phyloP scores from a whole-genome alignment of 1,140 invertebrate genomes.

The Drosophila azteca region DNA sequence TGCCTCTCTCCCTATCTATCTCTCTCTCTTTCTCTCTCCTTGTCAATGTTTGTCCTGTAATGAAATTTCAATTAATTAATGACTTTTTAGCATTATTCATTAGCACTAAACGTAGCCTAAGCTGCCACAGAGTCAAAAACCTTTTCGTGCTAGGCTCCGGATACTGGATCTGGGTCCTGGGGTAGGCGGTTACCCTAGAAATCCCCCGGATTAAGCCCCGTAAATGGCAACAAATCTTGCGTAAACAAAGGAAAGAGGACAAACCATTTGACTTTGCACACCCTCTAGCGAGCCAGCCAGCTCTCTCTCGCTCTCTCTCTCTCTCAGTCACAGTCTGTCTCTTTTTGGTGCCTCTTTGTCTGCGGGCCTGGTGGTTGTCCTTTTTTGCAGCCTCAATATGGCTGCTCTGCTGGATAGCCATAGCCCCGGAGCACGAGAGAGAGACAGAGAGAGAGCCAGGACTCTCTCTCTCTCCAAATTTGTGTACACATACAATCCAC shows the following conservation, averaged over 20 bases:
- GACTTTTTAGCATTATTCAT: conserved; percentile 75
- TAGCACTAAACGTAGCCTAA: conserved; percentile 69
- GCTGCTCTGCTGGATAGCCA: conserved; percentile 49
- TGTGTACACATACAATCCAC: conserved; percentile 70
- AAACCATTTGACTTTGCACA: conserved; percentile 57
- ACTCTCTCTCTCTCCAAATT: conserved; percentile 44
- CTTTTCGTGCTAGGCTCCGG: conserved; percentile 37
- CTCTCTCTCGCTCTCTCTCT: conserved; percentile 8
- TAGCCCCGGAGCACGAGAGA: conserved; percentile 3
- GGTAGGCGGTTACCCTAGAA: conserved; percentile 48
- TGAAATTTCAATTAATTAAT: conserved; percentile 76
- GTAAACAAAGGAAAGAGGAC: conserved; percentile 74
- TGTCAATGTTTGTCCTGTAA: conserved; percentile 47
- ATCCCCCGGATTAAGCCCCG: conserved; percentile 65
- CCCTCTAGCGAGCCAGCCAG: conserved; percentile 25
- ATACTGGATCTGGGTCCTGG: background rate
- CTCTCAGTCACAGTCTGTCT: conserved; percentile 29
- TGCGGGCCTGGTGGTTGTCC: conserved; percentile 46
- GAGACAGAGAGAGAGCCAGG: background rate
- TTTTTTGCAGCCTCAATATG: conserved; percentile 61
- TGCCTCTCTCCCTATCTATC: conserved; percentile 7
- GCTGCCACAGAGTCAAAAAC: conserved; percentile 73
- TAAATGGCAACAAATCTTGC: conserved; percentile 82
- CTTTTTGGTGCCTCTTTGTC: conserved; percentile 54
- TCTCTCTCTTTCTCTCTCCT: background rate